A percentile compares a stretch with the other conserved stretches of the same genome.
These are phyloP conservation scores for Clostera curtula DNA, from an alignment of 2,888 invertebrate genomes.

Conservation along the genomic window DNA sequence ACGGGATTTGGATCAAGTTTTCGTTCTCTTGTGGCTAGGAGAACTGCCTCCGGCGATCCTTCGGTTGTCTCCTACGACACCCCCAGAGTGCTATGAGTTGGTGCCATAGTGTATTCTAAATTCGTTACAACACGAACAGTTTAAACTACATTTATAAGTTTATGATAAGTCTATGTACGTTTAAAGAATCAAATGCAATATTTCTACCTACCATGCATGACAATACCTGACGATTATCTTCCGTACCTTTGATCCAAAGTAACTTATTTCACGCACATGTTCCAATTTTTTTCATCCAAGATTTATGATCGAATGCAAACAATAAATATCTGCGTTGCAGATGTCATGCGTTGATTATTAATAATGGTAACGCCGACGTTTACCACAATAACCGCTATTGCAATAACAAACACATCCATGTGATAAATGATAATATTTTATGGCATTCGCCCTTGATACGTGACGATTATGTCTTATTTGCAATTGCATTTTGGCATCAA, in stretches of 20 bases:
- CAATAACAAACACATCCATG: slow-evolving; percentile 63
- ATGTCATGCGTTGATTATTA: slow-evolving; percentile 58
- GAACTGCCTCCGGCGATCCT: too few relatives aligned
- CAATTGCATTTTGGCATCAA: slow-evolving; percentile 24
- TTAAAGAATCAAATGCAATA: neutral
- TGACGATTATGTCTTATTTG: slow-evolving; percentile 57
- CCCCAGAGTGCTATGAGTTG: too few relatives aligned
- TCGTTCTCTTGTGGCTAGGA: too few relatives aligned
- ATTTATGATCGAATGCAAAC: slow-evolving; percentile 34
- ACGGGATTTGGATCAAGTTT: too few relatives aligned
- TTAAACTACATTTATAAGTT: too few relatives aligned
- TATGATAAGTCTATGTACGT: neutral
- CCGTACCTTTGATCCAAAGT: slow-evolving; percentile 10
- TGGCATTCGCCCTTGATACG: slow-evolving; percentile 60
- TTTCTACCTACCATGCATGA: neutral
- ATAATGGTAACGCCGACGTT: slow-evolving; percentile 64
- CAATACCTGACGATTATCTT: slow-evolving; percentile 5
- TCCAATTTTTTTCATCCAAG: slow-evolving; percentile 25
- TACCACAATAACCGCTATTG: slow-evolving; percentile 63
- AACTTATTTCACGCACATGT: slow-evolving; percentile 30
- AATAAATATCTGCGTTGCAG: slow-evolving; percentile 51
- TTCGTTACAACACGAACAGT: too few relatives aligned
- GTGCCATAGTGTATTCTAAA: too few relatives aligned
- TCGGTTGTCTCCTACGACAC: too few relatives aligned
- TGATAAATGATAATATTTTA: slow-evolving; percentile 72